phyloP scores from a whole-genome alignment of 2,888 invertebrate genomes.

The Hirtodrosophila histrioides region DNA sequence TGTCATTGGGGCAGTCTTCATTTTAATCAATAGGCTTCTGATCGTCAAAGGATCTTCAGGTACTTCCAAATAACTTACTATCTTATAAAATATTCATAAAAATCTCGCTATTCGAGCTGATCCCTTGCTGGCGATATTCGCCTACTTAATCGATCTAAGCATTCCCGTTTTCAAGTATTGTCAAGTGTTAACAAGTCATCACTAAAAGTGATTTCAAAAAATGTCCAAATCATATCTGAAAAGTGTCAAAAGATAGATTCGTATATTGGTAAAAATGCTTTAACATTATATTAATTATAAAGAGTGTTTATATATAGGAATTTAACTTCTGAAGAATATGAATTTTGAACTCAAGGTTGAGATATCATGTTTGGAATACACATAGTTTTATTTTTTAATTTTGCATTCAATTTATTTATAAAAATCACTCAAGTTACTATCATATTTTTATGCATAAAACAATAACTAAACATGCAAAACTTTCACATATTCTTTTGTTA shows the following conservation, averaged over 20 bases:
- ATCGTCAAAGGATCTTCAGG: constrained; percentile 60
- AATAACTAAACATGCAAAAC: too few relatives aligned
- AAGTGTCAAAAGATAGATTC: background rate
- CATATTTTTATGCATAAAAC: too few relatives aligned
- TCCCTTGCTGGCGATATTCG: constrained; percentile 48
- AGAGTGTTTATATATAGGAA: too few relatives aligned
- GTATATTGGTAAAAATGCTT: too few relatives aligned
- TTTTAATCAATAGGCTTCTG: constrained; percentile 45
- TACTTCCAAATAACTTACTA: constrained; percentile 49
- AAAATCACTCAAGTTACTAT: too few relatives aligned
- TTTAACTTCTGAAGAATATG: too few relatives aligned
- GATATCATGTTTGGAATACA: too few relatives aligned
- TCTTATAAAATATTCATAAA: constrained; percentile 51
- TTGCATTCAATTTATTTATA: too few relatives aligned
- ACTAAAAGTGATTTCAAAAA: constrained; percentile 7
- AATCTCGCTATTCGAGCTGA: constrained; percentile 62
- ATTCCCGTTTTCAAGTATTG: constrained; percentile 44
- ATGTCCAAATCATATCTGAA: constrained; percentile 24
- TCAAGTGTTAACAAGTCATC: constrained; percentile 41
- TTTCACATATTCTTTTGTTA: too few relatives aligned
- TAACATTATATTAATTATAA: too few relatives aligned
- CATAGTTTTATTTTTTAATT: too few relatives aligned
- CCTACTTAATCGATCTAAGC: constrained; percentile 25
- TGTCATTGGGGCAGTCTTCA: constrained; percentile 60
- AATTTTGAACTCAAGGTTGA: too few relatives aligned